phyloP scores from a whole-genome alignment of 92 coral and sea anemone genomes.

The Palythoa caribaeorum region DNA sequence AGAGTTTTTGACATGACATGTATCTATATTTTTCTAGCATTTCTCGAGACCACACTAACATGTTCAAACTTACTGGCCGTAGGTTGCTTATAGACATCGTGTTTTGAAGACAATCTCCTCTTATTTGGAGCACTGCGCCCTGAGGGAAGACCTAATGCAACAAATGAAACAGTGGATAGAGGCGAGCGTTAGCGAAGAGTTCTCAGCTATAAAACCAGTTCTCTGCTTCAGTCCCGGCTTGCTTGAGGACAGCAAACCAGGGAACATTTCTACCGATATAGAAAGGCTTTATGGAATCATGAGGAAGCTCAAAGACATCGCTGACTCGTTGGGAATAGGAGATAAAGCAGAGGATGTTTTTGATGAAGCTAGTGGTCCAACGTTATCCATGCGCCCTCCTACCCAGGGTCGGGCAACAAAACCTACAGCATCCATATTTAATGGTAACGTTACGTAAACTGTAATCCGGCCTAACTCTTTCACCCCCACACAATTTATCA shows the following conservation, averaged over 20 bases:
- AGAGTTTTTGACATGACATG: too few relatives aligned
- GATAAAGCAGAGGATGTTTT: conserved; percentile 37
- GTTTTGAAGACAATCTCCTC: conserved; percentile 67
- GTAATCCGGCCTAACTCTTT: too few relatives aligned
- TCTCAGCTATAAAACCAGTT: conserved; percentile 32
- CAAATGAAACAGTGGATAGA: conserved; percentile 87
- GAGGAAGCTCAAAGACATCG: conserved; percentile 69
- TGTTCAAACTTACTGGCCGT: not conserved
- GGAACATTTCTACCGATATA: conserved; percentile 55
- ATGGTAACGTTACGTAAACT: not conserved
- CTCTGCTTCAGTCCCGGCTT: conserved; percentile 71
- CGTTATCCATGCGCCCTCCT: not conserved
- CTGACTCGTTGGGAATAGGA: conserved; percentile 91
- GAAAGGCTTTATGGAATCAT: conserved; percentile 45
- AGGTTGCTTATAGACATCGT: conserved; percentile 74
- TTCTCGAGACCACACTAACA: not conserved
- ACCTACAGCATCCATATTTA: not conserved
- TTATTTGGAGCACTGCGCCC: conserved; percentile 71
- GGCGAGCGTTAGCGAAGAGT: conserved; percentile 66
- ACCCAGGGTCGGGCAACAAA: not conserved
- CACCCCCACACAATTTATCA: not conserved
- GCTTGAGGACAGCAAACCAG: conserved; percentile 65
- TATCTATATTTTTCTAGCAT: too few relatives aligned
- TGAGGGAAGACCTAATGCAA: conserved; percentile 78
- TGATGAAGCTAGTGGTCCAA: conserved; percentile 29